Percentiles rank a stretch among this genome's conserved stretches.
Evolutionary conservation across 2,113 vertebrate species (phyloP).

Genomic region (Octodon degus): DNA sequence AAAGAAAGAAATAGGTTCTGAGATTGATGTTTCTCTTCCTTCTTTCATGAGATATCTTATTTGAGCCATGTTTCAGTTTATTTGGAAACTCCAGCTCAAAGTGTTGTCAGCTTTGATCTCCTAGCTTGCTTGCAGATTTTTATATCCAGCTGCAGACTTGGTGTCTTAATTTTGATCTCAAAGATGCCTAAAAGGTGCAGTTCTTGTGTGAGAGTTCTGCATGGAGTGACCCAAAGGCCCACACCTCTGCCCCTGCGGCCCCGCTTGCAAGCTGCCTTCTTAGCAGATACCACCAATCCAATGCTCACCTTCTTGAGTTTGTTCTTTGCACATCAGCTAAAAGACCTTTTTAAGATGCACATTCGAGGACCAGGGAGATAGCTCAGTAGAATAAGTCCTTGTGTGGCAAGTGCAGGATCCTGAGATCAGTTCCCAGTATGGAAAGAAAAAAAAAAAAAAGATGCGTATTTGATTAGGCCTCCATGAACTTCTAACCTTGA

Average conservation of each 20-base stretch:
- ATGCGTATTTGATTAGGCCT: neutral
- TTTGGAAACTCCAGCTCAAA: neutral
- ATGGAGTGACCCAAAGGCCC: fast-evolving
- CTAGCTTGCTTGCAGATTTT: constrained; percentile 9
- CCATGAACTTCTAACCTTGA: neutral
- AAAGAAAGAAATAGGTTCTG: neutral
- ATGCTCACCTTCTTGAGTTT: constrained; percentile 14
- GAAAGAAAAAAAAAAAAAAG: neutral
- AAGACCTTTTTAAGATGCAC: constrained; percentile 34
- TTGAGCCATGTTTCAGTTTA: neutral
- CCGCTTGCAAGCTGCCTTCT: neutral
- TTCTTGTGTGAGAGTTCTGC: neutral
- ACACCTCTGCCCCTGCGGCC: neutral
- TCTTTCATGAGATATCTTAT: constrained; percentile 3
- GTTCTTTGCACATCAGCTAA: neutral
- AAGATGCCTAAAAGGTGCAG: neutral
- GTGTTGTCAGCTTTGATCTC: neutral
- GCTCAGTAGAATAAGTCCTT: no score
- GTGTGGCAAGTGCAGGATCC: no score
- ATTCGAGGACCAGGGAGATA: neutral
- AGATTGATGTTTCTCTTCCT: neutral
- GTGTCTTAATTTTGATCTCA: neutral
- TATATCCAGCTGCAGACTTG: neutral
- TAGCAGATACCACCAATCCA: neutral
- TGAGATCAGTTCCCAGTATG: no score